Base-by-base conservation (phyloP, 2,113 vertebrate genomes). In the Dipodomys ordii region DNA sequence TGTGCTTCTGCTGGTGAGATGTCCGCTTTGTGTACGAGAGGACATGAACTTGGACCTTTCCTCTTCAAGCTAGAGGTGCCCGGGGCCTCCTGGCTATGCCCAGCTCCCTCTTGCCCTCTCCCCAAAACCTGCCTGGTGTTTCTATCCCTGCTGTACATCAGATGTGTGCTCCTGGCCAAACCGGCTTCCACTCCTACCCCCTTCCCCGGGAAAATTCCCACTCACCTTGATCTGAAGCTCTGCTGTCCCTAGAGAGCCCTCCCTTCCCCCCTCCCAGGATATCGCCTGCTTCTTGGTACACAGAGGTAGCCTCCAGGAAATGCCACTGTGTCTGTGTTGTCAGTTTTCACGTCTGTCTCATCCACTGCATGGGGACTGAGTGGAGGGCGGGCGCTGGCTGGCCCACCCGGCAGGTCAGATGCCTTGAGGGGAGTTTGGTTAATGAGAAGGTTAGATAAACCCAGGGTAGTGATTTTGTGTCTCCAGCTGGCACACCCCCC, bases 361-460 rank as follows among this genome's bases (percentile, higher is more conserved):
- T 23, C 18, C 18, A 3, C 39, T 10, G 3, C 23, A 10, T 0
- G 0, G 25, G 74, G 39, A 30, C 35, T 13, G 0, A 0, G 2
- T 6, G 11, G 74, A 76, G 60, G 82, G 46, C 23, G 30, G 77
- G 20, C 3, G 2, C 6, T 25, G 19, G 32, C 23, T 57, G 2
- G 6, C 84, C 67, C 8, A 23, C 15, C 32, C 10, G 1, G 30
- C 20, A 6, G 39, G n/a, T 69, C 7, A 20, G 27, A 22, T 23
- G 67, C 95, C 92, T 1, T 3, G 30, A 88, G 88, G 82, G 65
- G 20, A 65, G 39, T 7, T 30, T 94, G 85, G 95, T 95, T 95
- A 93, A 96, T 85, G 74, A 90, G 64, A 95, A 96, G 22, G 62
- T 46, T 53, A n/a, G 15, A 12, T 30, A 81, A 87, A 83, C 71